Conservation (phyloP, 2,888 invertebrate genomes). For the Trichogramma evanescens region DNA sequence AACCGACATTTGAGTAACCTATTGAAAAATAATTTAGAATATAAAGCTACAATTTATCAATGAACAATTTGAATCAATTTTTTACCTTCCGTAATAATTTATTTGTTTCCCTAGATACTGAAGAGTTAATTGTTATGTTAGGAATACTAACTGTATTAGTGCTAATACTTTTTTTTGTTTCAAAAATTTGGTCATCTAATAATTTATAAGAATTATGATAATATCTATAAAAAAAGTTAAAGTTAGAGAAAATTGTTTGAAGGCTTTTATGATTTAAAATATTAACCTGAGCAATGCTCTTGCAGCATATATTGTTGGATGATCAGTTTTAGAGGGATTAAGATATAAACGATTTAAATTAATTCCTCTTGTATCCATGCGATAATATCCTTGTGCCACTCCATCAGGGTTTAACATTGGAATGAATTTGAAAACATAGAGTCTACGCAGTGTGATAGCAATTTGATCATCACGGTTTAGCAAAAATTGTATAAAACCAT, state of each 20-base stretch:
- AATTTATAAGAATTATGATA: slow-evolving; percentile 63
- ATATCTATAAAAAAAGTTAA: slow-evolving; percentile 49
- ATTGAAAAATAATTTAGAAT: neutral
- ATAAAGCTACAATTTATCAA: slow-evolving; percentile 2
- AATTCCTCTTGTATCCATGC: slow-evolving; percentile 80
- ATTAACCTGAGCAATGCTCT: slow-evolving; percentile 63
- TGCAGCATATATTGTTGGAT: slow-evolving; percentile 82
- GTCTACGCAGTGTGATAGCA: slow-evolving; percentile 63
- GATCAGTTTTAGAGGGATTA: slow-evolving; percentile 64
- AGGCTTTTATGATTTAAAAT: neutral
- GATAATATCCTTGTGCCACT: slow-evolving; percentile 76
- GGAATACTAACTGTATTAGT: neutral
- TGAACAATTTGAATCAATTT: neutral
- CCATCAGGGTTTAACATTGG: slow-evolving; percentile 91
- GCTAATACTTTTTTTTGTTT: neutral
- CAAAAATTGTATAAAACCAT: slow-evolving; percentile 77
- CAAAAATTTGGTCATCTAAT: slow-evolving; percentile 46
- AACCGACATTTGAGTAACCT: slow-evolving; percentile 41
- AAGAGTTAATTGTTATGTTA: neutral
- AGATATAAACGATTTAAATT: slow-evolving; percentile 84
- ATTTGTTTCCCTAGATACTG: slow-evolving; percentile 14
- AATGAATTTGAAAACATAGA: slow-evolving; percentile 82
- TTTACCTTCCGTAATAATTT: slow-evolving; percentile 15
- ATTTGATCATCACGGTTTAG: slow-evolving; percentile 68
- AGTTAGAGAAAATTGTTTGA: neutral